Evolutionary conservation across 2,888 invertebrate genomes (phyloP).

Genomic region (Chloroclystis v-ata): DNA sequence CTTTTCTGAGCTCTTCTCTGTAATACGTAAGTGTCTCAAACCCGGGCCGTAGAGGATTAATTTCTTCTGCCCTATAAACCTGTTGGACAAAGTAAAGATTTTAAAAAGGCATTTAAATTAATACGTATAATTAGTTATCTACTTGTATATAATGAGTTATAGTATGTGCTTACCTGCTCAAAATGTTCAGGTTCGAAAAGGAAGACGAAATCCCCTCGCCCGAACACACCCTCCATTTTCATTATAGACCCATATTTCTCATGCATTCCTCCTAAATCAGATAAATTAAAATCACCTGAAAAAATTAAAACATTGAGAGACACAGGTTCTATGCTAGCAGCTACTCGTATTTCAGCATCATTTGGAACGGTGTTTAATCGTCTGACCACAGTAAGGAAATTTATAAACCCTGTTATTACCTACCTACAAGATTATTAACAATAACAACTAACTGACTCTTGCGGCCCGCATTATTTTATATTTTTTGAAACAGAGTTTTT

Average conservation of each 20-base stretch:
- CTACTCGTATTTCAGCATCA: too few species aligned
- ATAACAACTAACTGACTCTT: too few species aligned
- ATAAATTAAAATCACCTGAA: constrained; percentile 49
- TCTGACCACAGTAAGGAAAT: too few species aligned
- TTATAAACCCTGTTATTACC: too few species aligned
- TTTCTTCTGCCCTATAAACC: constrained; percentile 66
- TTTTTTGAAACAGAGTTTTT: too few species aligned
- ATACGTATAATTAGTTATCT: too few species aligned
- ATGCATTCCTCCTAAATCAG: constrained; percentile 39
- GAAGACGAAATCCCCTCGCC: constrained; percentile 51
- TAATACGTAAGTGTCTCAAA: constrained; percentile 59
- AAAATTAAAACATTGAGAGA: background rate
- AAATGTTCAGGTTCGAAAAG: constrained; percentile 57
- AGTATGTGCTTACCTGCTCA: constrained; percentile 37
- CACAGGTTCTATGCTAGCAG: too few species aligned
- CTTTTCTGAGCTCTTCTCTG: constrained; percentile 49
- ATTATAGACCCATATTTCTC: constrained; percentile 55
- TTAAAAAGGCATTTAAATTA: background rate
- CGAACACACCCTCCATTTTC: constrained; percentile 53
- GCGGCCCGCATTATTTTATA: too few species aligned
- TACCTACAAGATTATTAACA: too few species aligned
- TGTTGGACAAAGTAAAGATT: constrained; percentile 22
- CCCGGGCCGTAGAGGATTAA: constrained; percentile 58
- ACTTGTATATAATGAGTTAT: too few species aligned
- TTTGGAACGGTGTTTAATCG: too few species aligned